Evolutionary conservation across 2,888 invertebrate species (phyloP).

Genomic region (Hartigia nigra): DNA sequence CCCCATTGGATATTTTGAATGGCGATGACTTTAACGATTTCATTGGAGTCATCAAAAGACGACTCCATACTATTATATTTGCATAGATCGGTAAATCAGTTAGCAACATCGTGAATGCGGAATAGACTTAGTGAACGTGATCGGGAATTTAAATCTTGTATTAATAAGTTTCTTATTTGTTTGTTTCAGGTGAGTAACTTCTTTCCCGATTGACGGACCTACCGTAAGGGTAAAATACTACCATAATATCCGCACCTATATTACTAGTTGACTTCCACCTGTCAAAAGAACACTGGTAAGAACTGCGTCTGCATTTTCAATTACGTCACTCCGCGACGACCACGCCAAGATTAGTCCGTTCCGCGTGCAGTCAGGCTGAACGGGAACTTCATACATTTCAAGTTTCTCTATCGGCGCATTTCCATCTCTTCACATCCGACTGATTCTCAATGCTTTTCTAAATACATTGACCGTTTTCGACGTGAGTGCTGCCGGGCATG

Average conservation of each 20-base stretch:
- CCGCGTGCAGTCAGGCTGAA: neutral
- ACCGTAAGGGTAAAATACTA: slow-evolving; percentile 28
- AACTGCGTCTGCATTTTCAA: slow-evolving; percentile 14
- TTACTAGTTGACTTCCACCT: slow-evolving; percentile 11
- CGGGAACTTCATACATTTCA: neutral
- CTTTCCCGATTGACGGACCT: neutral
- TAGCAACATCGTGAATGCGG: neutral
- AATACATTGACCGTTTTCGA: neutral
- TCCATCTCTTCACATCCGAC: neutral
- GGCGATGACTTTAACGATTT: neutral
- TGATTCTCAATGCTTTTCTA: neutral
- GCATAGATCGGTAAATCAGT: neutral
- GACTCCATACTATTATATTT: neutral
- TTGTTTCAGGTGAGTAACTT: slow-evolving; percentile 53
- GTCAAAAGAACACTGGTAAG: slow-evolving; percentile 26
- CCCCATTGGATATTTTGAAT: neutral
- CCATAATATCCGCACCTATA: slow-evolving; percentile 12
- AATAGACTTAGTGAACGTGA: neutral
- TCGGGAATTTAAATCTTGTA: neutral
- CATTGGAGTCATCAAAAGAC: neutral
- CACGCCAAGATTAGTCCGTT: neutral
- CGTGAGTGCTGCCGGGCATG: neutral
- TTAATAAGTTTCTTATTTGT: slow-evolving; percentile 23
- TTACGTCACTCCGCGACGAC: slow-evolving; percentile 1
- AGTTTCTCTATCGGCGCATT: slow-evolving; percentile 8